Base-by-base conservation (phyloP, 2,113 vertebrate genomes). In the Pipra filicauda region DNA sequence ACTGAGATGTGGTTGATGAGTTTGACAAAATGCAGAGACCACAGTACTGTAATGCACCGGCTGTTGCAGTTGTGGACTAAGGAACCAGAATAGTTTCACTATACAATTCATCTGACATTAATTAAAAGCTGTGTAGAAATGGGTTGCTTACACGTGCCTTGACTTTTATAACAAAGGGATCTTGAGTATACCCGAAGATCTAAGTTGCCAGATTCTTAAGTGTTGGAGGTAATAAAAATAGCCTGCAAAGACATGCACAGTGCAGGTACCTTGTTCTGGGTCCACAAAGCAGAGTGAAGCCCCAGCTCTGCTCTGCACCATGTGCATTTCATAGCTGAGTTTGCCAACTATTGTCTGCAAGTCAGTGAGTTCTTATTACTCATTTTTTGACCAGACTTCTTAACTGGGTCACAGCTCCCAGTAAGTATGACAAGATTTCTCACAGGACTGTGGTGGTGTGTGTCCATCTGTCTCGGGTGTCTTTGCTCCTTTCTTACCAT, bases 251-350 rank as follows among this genome's bases (percentile, higher is more conserved):
- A 9, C 11, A 37, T 24, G 12, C 13, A 28, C 15, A 21, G 14
- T 21, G 14, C 37, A 78, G 16, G 15, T 59, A 57, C 49, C 28
- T 11, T 35, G 41, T 82, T 85, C 39, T 31, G 41, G 43, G 48
- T 49, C 15, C 44, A 39, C 23, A 51, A 59, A 82, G 26, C 7
- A 44, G 27, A 59, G 21, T 1, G 5, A 55, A 75, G 35, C 5
- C 28, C 11, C 28, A 59, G 26, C 0, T 1, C n/a, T 72, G 43
- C 52, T 24, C 33, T 15, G 14, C 4, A 1, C 22, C 64, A 26
- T n/a, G 27, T 46, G 23, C 8, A 33, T 76, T 61, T 89, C 6
- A 2, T 43, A 70, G 30, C 5, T 61, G 54, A 57, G 55, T 75
- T 93, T 88, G 48, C 33, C 71, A 76, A 4, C 30, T 48, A 9